Base-by-base conservation (phyloP, 2,888 invertebrate species). In the Rosalia funebris region DNA sequence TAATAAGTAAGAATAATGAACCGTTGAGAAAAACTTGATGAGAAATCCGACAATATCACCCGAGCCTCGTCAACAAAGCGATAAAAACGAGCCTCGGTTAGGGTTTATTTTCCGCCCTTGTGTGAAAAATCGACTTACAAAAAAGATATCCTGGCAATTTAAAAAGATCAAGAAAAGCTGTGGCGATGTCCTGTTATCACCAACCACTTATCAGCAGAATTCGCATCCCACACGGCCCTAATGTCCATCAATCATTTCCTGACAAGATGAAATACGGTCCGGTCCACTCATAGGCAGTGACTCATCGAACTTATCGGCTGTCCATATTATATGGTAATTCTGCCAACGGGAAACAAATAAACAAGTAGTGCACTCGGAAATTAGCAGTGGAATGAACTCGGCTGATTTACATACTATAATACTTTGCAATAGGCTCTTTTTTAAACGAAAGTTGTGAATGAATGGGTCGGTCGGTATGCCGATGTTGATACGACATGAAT, bases 221-320 rank as follows among this genome's bases (percentile, higher is more conserved):
- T 58, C 63, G 59, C 58, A 57, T 58, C 65, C 69, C 65, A 62
- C 62, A 61, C 60, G 46, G 65, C 54, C 62, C 58, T 63, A 39
- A 63, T 46, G 53, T 53, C 64, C 67, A 70, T 70, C 70, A 65
- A 70, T 70, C 70, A 70, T 70, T 63, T 60, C 58, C 57, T 56
- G 65, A 65, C 65, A 65, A 62, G 65, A 62, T 57, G 62, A 65
- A 60, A 65, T 65, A 65, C 62, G 65, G 60, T 37, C 50, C 50
- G 56, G 59, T 47, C 59, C 52, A 11, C 53, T 41, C 25, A 31
- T 17, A 16, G 42, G 42, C 42, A 32, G 32, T 53, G 53, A 53
- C 31, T 53, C 53, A 42, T 32, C 42, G 53, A 53, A 53, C 53
- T 53, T 42, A 53, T 53, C 53, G 53, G 32, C 42, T 42, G 53